Evolutionary conservation across 1,140 invertebrate species (phyloP), one percentile per base, ranked within the genome.

Genomic region (Anadara kagoshimensis): DNA sequence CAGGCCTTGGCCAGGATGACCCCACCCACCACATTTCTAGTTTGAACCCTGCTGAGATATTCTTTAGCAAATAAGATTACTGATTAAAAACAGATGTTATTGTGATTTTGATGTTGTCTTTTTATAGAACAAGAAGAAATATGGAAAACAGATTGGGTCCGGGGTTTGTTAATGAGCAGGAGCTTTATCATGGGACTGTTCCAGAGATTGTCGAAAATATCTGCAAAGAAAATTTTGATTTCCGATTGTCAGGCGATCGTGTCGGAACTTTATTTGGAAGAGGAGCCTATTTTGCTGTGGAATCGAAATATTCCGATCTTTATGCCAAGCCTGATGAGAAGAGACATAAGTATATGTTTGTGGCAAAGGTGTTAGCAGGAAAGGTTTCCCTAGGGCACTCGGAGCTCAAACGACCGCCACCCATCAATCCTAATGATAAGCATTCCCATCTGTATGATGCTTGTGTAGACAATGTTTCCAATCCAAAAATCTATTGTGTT

Each of bases 401-500:
- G 8, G 63, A 64, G 18, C 79, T 78, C 26, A 59, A 65, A 4
- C 65, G 80, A 8, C 83, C 83, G 7, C 85, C 83, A 57, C 73
- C 64, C 11, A 76, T 79, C 24, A 64, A 78, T 45, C 24, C 41
- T 0, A n/a, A 59, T 3, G 36, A 71, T 47, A 26, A 57, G 10
- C 29, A 49, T 12, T 53, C 69, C 3, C 58, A 63, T 10, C 22
- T 83, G 36, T 86, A 78, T 67, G 81, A 86, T 45, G 83, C 79
- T 24, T 81, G 78, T 69, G 83, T 85, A 3, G 76, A 86, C 54
- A 70, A 79, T 58, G 45, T 68, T 5, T 14, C 61, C 5, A 79
- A 75, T 49, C 83, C 85, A 14, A 65, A 53, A 49, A 85, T 84
- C 5, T 85, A 78, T 67, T 81, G 84, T 61, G 65, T 85, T 14